These are phyloP conservation scores for Tyto alba DNA, from an alignment of 2,113 vertebrate genomes.

Conservation along the genomic window DNA sequence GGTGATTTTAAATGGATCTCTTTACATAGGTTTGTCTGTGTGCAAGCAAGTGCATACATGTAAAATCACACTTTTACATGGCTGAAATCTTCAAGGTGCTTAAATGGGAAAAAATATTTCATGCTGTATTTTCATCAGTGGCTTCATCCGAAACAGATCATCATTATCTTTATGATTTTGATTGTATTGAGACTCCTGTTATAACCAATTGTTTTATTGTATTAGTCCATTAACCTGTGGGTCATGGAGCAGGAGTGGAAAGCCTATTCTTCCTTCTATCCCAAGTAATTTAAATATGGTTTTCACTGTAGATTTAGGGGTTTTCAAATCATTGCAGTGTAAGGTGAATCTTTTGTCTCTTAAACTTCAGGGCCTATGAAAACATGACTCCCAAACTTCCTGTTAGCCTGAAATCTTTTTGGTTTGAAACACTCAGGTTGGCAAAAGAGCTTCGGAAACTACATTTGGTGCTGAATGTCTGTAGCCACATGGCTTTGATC, in stretches of 20 bases:
- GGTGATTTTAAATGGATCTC: neutral
- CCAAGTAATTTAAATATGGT: conserved; percentile 27
- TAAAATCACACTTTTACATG: neutral
- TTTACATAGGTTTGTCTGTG: neutral
- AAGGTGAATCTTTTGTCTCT: neutral
- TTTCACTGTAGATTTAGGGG: neutral
- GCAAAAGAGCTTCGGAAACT: conserved; percentile 35
- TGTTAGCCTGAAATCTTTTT: neutral
- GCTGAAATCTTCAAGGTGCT: neutral
- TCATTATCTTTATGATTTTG: conserved; percentile 54
- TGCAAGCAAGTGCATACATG: neutral
- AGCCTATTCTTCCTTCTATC: conserved; percentile 45
- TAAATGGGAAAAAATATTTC: conserved; percentile 18
- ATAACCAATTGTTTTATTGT: conserved; percentile 47
- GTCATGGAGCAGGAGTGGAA: neutral
- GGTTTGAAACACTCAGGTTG: conserved; percentile 24
- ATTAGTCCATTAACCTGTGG: conserved; percentile 54
- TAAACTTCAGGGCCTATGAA: neutral
- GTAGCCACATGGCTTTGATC: conserved; percentile 57
- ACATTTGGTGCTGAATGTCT: conserved; percentile 19
- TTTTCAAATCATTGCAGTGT: conserved; percentile 23
- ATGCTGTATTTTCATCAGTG: conserved; percentile 53
- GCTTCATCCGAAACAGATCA: conserved; percentile 54
- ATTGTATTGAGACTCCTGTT: conserved; percentile 47
- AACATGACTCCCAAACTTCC: neutral